phyloP scores from a whole-genome alignment of 2,113 vertebrate species.

The Caranx ignobilis region DNA sequence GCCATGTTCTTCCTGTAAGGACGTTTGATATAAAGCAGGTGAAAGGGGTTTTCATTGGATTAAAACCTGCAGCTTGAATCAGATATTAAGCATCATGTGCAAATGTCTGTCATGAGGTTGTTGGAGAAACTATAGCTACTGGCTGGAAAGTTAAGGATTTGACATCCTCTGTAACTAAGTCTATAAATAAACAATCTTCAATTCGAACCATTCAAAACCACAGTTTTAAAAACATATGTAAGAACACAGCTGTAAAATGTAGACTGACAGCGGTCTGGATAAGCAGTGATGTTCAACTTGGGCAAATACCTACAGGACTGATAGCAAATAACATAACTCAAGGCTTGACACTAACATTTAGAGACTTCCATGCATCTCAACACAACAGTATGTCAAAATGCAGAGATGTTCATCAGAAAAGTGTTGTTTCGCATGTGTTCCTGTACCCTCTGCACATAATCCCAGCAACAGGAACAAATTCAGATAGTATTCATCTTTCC shows the following conservation, averaged over 20 bases:
- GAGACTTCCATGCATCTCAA: neutral
- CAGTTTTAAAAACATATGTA: neutral
- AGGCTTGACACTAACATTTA: neutral
- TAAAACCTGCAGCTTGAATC: constrained; percentile 30
- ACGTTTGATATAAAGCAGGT: constrained; percentile 44
- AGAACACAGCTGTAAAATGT: constrained; percentile 16
- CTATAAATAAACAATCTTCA: constrained; percentile 13
- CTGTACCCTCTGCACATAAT: too few species aligned
- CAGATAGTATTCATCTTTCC: too few species aligned
- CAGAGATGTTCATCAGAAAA: neutral
- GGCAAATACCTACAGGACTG: neutral
- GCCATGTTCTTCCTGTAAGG: constrained; percentile 16
- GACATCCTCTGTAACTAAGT: constrained; percentile 20
- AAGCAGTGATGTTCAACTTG: neutral
- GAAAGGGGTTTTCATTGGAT: constrained; percentile 53
- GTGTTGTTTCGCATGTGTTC: neutral
- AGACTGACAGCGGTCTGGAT: constrained; percentile 10
- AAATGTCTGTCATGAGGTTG: constrained; percentile 37
- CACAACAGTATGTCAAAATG: neutral
- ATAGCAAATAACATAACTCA: neutral
- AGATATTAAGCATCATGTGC: constrained; percentile 26
- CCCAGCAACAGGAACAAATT: too few species aligned
- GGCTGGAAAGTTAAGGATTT: constrained; percentile 4
- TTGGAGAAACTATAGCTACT: constrained; percentile 19
- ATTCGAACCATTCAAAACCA: constrained; percentile 5